Evolutionary conservation across 2,797 vertebrate genomes (phyloP).

Genomic region (Phyllotis vaccarum): DNA sequence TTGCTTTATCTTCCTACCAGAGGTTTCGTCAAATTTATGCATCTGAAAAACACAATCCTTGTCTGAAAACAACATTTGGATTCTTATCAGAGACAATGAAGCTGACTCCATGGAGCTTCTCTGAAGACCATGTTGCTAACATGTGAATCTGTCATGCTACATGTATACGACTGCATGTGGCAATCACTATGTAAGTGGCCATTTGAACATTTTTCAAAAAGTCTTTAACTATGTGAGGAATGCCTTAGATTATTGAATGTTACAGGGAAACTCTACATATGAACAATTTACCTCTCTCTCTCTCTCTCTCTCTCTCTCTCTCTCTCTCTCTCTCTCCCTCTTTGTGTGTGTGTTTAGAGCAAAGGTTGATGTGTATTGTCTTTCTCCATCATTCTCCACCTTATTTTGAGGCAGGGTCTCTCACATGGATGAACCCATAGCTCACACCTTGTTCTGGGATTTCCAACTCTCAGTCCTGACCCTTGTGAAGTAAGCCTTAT

Average conservation of each 20-base stretch:
- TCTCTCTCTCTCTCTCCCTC: no score
- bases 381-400: not conserved
- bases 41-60: not conserved
- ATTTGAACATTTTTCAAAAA: slow-evolving; percentile 7
- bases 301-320: no score
- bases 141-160: not conserved
- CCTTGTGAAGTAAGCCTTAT: not conserved
- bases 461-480: not conserved
- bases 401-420: not conserved
- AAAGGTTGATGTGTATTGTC: not conserved
- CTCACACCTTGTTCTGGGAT: not conserved
- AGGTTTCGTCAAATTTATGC: not conserved
- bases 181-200: not conserved
- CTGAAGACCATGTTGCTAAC: not conserved
- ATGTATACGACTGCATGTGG: not conserved
- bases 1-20: not conserved
- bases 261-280: not conserved
- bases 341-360: not conserved
- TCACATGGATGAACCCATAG: not conserved
- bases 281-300: slow-evolving; percentile 5
- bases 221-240: not conserved
- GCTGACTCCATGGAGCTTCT: not conserved
- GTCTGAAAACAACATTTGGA: not conserved
- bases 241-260: not conserved
- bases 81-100: not conserved